phyloP scores from a whole-genome alignment of 2,888 invertebrate species.

The Monoplex corrugatus region DNA sequence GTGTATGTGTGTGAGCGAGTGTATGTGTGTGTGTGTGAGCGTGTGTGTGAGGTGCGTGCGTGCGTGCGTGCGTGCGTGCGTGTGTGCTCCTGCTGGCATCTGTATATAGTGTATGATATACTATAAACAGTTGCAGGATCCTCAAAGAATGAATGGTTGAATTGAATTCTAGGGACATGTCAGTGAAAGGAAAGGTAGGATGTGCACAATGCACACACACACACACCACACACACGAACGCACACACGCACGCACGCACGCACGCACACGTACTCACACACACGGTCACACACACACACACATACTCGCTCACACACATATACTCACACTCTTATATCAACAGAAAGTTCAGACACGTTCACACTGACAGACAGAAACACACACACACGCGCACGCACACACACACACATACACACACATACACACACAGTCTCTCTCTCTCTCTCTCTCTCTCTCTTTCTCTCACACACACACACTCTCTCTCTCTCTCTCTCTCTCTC shows the following conservation, averaged over 20 bases:
- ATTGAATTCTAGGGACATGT: too few relatives aligned
- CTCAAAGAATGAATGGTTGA: too few relatives aligned
- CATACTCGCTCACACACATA: conserved; percentile 4
- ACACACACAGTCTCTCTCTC: not conserved
- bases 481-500: too few relatives aligned
- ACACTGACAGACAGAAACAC: not conserved
- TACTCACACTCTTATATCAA: not conserved
- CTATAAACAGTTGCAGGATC: too few relatives aligned
- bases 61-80: conserved; percentile 12
- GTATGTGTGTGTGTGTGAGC: conserved; percentile 20
- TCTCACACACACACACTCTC: too few relatives aligned
- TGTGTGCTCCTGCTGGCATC: not conserved
- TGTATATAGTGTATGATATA: too few relatives aligned
- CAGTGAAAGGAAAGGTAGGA: too few relatives aligned
- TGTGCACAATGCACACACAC: too few relatives aligned
- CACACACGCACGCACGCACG: conserved; percentile 12
- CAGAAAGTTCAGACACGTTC: not conserved
- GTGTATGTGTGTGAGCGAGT: not conserved
- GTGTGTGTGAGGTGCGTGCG: conserved; percentile 17
- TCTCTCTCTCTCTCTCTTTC: not conserved
- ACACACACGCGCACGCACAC: not conserved
- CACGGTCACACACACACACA: conserved; percentile 16
- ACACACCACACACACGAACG: not conserved
- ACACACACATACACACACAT: not conserved
- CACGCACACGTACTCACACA: not conserved